Percentiles rank a stretch among this genome's conserved stretches.
These are phyloP conservation scores for Chalcis sispes DNA, from an alignment of 2,888 invertebrate species.

Conservation along the genomic window DNA sequence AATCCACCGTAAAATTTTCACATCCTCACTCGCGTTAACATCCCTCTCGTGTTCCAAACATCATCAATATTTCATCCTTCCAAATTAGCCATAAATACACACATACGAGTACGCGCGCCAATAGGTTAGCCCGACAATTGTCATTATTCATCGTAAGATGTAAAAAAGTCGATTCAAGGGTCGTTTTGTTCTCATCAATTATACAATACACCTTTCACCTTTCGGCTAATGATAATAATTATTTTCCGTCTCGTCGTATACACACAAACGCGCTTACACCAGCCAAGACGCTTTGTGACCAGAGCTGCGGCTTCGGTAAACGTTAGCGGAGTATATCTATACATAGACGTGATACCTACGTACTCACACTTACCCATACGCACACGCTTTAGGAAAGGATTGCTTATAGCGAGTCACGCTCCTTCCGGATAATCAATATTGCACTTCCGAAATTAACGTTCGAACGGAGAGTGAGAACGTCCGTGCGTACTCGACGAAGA, in stretches of 20 bases:
- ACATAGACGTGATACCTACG: too few relatives aligned
- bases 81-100: too few relatives aligned
- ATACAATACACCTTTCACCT: constrained; percentile 18
- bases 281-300: too few relatives aligned
- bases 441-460: constrained; percentile 57
- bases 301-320: too few relatives aligned
- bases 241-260: not conserved
- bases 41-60: not conserved
- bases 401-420: constrained; percentile 46
- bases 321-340: too few relatives aligned
- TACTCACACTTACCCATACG: not conserved
- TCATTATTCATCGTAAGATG: not conserved
- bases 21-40: constrained; percentile 11
- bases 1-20: too few relatives aligned
- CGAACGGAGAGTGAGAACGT: not conserved
- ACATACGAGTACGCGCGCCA: too few relatives aligned
- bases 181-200: constrained; percentile 27
- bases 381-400: constrained; percentile 11
- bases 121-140: not conserved
- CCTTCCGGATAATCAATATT: constrained; percentile 60
- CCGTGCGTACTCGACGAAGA: not conserved
- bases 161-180: too few relatives aligned
- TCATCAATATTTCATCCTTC: constrained; percentile 37
- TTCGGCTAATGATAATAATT: not conserved
- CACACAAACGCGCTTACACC: not conserved